Evolutionary conservation across 2,888 invertebrate genomes (phyloP).

Genomic region (Lydus trimaculatus): DNA sequence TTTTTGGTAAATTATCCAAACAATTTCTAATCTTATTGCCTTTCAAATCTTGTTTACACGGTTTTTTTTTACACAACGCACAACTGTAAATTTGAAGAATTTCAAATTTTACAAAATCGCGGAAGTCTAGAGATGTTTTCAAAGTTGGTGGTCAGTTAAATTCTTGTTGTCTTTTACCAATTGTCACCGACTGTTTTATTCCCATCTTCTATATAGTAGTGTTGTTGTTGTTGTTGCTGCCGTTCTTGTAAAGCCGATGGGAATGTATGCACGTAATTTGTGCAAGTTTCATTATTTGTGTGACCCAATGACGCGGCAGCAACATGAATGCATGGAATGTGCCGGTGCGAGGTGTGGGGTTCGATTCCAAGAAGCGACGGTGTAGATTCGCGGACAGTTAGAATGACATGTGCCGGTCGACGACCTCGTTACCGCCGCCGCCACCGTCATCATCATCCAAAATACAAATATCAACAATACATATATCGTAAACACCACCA

Average conservation of each 20-base stretch:
- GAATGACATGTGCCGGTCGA: constrained; percentile 62
- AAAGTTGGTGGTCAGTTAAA: constrained; percentile 2
- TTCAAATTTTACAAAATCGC: not conserved
- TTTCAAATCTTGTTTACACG: not conserved
- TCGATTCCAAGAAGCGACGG: constrained; percentile 61
- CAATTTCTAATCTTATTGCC: not conserved
- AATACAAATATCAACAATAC: not conserved
- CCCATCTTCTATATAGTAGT: not conserved
- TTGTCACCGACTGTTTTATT: not conserved
- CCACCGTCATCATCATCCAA: not conserved
- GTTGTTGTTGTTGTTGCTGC: not conserved
- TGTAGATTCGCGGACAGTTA: constrained; percentile 62
- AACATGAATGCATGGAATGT: constrained; percentile 52
- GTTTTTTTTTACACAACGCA: not conserved
- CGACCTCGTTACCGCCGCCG: constrained; percentile 55
- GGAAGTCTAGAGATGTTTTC: not conserved
- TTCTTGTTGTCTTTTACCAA: not conserved
- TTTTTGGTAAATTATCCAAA: not conserved
- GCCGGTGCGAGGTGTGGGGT: constrained; percentile 57
- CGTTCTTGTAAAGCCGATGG: not conserved
- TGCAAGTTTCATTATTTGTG: constrained; percentile 31
- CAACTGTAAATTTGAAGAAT: not conserved
- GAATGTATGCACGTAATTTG: constrained; percentile 19
- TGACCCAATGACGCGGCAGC: constrained; percentile 36
- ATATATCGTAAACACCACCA: not conserved